phyloP scores from a whole-genome alignment of 2,113 vertebrate species.

The Salminus brasiliensis region DNA sequence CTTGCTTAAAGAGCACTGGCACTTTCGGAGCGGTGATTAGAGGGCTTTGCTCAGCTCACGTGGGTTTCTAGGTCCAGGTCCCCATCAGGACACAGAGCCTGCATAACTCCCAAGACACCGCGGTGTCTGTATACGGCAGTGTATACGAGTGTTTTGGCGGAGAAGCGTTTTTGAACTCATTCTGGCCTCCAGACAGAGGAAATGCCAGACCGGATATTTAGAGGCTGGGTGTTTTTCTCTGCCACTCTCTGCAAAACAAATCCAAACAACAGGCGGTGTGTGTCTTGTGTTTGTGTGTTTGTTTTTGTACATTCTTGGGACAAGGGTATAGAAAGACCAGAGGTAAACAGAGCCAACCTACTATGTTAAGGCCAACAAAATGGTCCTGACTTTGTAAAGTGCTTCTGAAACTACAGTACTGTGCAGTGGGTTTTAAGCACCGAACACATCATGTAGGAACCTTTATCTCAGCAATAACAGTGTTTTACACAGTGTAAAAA shows the following conservation, averaged over 20 bases:
- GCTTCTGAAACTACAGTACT: too few species aligned
- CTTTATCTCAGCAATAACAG: too few species aligned
- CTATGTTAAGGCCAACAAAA: too few species aligned
- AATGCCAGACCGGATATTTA: conserved; percentile 46
- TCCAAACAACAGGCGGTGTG: conserved; percentile 28
- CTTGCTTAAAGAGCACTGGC: not conserved
- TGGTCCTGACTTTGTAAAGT: too few species aligned
- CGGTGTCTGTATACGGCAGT: not conserved
- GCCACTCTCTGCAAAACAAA: conserved; percentile 38
- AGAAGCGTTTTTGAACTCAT: conserved; percentile 12
- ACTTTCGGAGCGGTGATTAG: not conserved
- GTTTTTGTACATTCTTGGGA: not conserved
- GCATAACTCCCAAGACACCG: not conserved
- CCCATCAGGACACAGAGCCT: not conserved
- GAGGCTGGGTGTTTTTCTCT: conserved; percentile 46
- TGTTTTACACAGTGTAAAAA: too few species aligned
- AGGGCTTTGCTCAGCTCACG: not conserved
- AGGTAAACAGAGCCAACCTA: too few species aligned
- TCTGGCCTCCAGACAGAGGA: conserved; percentile 20
- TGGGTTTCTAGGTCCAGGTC: not conserved
- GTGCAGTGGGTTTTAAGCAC: too few species aligned
- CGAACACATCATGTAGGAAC: too few species aligned
- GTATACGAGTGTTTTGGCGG: not conserved
- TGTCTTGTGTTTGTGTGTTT: conserved; percentile 22
- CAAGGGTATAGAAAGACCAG: too few species aligned